Conservation (phyloP, 2,113 vertebrate genomes). For the Poeciliopsis occidentalis region DNA sequence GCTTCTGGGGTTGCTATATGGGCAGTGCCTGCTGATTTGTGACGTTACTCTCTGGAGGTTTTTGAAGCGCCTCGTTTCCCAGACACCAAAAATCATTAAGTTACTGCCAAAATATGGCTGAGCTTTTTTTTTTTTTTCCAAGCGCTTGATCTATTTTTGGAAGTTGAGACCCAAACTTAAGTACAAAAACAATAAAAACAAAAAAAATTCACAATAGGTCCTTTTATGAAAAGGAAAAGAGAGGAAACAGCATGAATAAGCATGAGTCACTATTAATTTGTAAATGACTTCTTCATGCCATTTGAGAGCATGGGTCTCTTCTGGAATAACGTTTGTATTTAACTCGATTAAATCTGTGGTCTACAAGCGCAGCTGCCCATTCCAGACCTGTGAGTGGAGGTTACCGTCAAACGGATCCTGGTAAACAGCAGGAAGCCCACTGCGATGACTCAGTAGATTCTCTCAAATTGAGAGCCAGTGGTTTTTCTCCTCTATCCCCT, state of each 20-base stretch:
- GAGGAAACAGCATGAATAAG: neutral
- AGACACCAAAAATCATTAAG: too few species aligned
- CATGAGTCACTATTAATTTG: neutral
- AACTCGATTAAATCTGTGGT: constrained; percentile 25
- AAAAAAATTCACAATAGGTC: too few species aligned
- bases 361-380: constrained; percentile 67
- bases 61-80: too few species aligned
- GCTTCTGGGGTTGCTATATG: too few species aligned
- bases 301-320: constrained; percentile 35
- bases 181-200: too few species aligned
- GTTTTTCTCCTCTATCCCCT: constrained; percentile 29
- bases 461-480: neutral
- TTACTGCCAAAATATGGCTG: too few species aligned
- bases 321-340: constrained; percentile 30
- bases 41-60: too few species aligned
- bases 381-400: constrained; percentile 69
- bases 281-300: constrained; percentile 9
- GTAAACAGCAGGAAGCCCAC: constrained; percentile 35
- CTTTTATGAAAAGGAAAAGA: neutral
- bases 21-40: too few species aligned
- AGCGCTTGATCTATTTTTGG: too few species aligned
- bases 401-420: constrained; percentile 38
- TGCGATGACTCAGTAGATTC: constrained; percentile 61
- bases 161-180: too few species aligned
- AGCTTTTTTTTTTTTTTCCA: too few species aligned